Percentiles rank a stretch among this genome's conserved stretches.
Conservation (phyloP, 1,140 invertebrate species). For the Drosophila carrolli region DNA sequence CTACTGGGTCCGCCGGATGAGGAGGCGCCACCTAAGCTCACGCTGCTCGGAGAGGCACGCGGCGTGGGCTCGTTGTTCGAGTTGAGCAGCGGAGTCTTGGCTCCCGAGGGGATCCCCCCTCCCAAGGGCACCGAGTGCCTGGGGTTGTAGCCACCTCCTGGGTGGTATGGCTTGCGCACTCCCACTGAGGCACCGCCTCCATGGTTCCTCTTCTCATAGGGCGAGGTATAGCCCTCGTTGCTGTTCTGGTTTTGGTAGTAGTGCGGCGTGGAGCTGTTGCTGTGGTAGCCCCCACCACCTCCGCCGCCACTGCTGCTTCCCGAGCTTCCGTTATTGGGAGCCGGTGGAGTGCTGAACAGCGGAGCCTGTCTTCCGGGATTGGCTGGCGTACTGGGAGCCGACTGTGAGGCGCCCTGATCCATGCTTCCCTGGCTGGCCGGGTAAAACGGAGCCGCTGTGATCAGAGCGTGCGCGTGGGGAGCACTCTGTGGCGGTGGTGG, state of each 20-base stretch:
- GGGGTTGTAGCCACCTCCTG: constrained; percentile 70
- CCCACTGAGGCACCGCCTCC: constrained; percentile 18
- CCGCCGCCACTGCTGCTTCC: constrained; percentile 29
- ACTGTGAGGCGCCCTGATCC: constrained; percentile 63
- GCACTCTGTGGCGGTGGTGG: constrained; percentile 47
- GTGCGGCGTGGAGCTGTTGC: constrained; percentile 75
- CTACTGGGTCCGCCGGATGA: constrained; percentile 27
- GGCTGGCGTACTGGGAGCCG: constrained; percentile 78
- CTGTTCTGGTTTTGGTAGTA: constrained; percentile 70
- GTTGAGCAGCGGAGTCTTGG: constrained; percentile 67
- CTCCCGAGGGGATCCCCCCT: constrained; percentile 49
- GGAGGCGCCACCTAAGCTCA: constrained; percentile 48
- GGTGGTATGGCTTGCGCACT: constrained; percentile 67
- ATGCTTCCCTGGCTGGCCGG: constrained; percentile 43
- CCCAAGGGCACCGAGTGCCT: constrained; percentile 63
- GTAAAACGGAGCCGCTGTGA: constrained; percentile 73
- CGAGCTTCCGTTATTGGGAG: constrained; percentile 43
- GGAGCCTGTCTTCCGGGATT: constrained; percentile 73
- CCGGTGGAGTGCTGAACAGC: constrained; percentile 79
- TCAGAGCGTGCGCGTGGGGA: constrained; percentile 66
- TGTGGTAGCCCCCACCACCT: constrained; percentile 60
- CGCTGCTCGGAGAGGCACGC: constrained; percentile 73
- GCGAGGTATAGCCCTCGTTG: constrained; percentile 53
- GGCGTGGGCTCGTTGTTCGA: constrained; percentile 77
- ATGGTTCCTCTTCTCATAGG: constrained; percentile 80